These are phyloP conservation scores for Delia radicum DNA, from an alignment of 1,140 invertebrate species.

Conservation along the genomic window DNA sequence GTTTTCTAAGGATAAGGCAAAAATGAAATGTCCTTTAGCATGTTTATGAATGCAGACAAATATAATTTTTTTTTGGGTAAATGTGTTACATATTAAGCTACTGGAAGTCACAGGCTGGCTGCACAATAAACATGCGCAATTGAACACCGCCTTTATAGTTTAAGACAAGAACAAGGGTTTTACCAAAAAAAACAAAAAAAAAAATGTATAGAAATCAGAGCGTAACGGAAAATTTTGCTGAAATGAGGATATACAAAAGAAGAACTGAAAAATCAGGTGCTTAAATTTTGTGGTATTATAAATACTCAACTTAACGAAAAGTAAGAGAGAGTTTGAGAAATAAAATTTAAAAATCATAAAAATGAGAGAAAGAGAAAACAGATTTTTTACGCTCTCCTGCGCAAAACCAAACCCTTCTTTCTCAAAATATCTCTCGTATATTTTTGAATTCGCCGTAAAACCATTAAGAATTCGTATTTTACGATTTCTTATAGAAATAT, in stretches of 20 bases:
- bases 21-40: background rate
- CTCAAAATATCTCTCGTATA: background rate
- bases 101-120: background rate
- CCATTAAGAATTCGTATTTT: background rate
- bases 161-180: background rate
- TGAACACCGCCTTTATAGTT: background rate
- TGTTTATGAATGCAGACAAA: background rate
- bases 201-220: constrained; percentile 5
- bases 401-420: background rate
- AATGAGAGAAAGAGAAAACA: background rate
- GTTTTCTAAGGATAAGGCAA: background rate
- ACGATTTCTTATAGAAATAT: background rate
- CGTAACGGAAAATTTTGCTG: background rate
- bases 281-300: background rate
- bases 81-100: background rate
- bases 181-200: no score
- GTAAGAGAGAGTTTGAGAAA: background rate
- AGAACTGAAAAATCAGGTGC: background rate
- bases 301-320: background rate
- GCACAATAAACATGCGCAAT: background rate
- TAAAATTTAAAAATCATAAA: background rate
- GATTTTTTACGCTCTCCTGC: no score
- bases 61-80: no score
- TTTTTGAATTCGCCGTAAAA: background rate
- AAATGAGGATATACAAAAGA: background rate